These are phyloP conservation scores for Setophaga kirtlandii DNA, from an alignment of 2,113 vertebrate genomes.

Conservation along the genomic window DNA sequence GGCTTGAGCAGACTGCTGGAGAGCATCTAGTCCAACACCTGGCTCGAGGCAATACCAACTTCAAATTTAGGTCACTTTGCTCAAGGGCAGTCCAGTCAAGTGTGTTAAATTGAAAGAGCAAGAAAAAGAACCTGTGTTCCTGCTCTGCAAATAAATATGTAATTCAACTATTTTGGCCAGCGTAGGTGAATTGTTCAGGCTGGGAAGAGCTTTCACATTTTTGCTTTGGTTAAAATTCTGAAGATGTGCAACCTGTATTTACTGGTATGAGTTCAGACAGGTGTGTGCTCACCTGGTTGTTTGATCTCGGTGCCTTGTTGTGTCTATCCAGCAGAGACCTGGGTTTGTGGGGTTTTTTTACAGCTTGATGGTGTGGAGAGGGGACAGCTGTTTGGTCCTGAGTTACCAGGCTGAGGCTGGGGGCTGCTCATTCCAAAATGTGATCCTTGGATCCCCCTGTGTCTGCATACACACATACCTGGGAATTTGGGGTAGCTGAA, in stretches of 20 bases:
- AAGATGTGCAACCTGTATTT: constrained; percentile 28
- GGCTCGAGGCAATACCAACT: neutral
- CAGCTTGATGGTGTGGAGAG: rapidly evolving
- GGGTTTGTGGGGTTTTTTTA: neutral
- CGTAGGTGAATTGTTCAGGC: neutral
- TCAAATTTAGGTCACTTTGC: constrained; percentile 28
- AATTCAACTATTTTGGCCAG: neutral
- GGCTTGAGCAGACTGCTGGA: neutral
- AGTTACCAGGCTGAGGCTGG: rapidly evolving
- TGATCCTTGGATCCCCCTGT: neutral
- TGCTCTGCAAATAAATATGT: neutral
- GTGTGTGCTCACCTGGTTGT: neutral
- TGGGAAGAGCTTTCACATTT: constrained; percentile 5
- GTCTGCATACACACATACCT: neutral
- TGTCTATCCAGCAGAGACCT: neutral
- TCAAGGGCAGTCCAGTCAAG: neutral
- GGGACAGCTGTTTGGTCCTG: neutral
- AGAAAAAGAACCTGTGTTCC: neutral
- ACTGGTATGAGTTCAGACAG: constrained; percentile 10
- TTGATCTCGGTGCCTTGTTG: neutral
- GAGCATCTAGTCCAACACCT: neutral
- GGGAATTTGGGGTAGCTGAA: neutral
- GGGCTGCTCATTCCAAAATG: neutral
- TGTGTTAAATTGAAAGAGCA: neutral
- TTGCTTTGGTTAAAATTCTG: constrained; percentile 5